Percentiles rank a stretch among this genome's conserved stretches.
These are phyloP conservation scores for Bryconaethiops microstoma DNA, from an alignment of 2,797 vertebrate genomes.

Conservation along the genomic window DNA sequence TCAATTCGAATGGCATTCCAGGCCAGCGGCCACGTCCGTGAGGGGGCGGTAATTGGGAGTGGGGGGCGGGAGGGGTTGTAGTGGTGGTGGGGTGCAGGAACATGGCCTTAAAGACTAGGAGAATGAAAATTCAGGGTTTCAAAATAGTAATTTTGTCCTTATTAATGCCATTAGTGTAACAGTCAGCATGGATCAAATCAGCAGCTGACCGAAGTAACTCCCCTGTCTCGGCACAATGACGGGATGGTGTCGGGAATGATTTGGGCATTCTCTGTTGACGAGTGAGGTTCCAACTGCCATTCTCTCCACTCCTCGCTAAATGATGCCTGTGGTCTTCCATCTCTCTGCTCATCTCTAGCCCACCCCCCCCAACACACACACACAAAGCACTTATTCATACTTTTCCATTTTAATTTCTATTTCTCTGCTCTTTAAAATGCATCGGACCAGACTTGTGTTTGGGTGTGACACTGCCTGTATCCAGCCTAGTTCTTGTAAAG, in stretches of 20 bases:
- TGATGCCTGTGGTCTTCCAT: conserved; percentile 44
- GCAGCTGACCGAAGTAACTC: conserved; percentile 77
- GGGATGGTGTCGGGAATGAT: conserved; percentile 77
- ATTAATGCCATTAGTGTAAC: conserved; percentile 87
- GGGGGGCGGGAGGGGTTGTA: background rate
- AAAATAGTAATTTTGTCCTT: conserved; percentile 85
- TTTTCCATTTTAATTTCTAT: conserved; percentile 35
- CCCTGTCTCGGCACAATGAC: conserved; percentile 76
- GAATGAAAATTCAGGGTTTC: conserved; percentile 73
- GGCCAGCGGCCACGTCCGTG: conserved; percentile 47
- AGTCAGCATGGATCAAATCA: conserved; percentile 85
- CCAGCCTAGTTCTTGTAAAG: conserved; percentile 11
- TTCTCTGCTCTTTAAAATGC: conserved; percentile 6
- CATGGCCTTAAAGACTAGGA: conserved; percentile 67
- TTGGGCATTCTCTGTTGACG: conserved; percentile 77
- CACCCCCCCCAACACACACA: background rate
- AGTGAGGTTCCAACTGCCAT: conserved; percentile 72
- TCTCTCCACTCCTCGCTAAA: conserved; percentile 62
- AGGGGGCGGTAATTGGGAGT: background rate
- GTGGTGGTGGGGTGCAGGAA: conserved; percentile 53
- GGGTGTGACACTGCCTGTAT: conserved; percentile 16
- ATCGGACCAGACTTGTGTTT: conserved; percentile 30
- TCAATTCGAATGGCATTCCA: conserved; percentile 63
- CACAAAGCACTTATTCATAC: background rate
- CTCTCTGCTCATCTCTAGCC: background rate